Evolutionary conservation across 2,888 invertebrate species (phyloP).

Genomic region (Lasioglossum vierecki): DNA sequence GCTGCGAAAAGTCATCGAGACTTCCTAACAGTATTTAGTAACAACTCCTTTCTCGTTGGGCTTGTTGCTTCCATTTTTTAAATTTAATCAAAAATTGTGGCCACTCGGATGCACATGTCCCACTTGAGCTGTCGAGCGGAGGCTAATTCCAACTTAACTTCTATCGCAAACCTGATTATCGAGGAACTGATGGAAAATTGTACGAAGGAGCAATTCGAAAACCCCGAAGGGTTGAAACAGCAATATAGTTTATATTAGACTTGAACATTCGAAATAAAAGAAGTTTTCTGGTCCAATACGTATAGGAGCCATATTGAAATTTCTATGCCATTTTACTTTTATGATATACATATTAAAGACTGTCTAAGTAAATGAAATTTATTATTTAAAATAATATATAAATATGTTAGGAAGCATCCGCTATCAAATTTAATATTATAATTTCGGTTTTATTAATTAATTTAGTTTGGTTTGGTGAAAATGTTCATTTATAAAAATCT

Average conservation of each 20-base stretch:
- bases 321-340: background rate
- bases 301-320: background rate
- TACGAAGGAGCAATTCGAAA: background rate
- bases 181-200: background rate
- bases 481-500: background rate
- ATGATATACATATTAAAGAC: background rate
- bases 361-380: background rate
- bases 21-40: conserved; percentile 13
- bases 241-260: too few species aligned
- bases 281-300: background rate
- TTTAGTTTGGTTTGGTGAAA: background rate
- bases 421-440: background rate
- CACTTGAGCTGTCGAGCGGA: background rate
- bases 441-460: background rate
- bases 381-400: too few species aligned
- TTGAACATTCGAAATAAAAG: too few species aligned
- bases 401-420: too few species aligned
- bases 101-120: background rate
- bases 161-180: background rate
- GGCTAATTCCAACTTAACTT: background rate
- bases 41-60: background rate
- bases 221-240: background rate
- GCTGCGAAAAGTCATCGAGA: background rate
- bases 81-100: background rate
- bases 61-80: background rate